phyloP scores from a whole-genome alignment of 2,888 invertebrate species.

The Stenodema calcarata region DNA sequence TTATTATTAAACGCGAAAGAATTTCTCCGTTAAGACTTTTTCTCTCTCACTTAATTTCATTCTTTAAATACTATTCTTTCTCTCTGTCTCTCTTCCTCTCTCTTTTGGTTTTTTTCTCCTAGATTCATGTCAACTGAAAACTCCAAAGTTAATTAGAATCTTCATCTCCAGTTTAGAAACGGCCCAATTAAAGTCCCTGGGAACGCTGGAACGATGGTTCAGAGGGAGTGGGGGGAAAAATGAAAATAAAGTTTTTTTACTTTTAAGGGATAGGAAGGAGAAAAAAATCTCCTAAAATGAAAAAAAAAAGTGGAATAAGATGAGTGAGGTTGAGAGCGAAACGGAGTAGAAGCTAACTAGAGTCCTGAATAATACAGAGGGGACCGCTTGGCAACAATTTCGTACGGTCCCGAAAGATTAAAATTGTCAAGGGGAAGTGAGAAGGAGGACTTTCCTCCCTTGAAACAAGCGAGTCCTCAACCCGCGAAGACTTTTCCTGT shows the following conservation, averaged over 20 bases:
- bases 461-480: not conserved
- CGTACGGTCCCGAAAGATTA: not conserved
- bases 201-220: not conserved
- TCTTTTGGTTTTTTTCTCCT: not conserved
- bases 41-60: not conserved
- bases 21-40: not conserved
- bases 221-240: not conserved
- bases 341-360: not conserved
- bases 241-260: not conserved
- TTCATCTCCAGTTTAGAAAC: slow-evolving; percentile 13
- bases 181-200: slow-evolving; percentile 16
- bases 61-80: not conserved
- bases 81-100: too few relatives aligned
- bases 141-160: slow-evolving; percentile 19
- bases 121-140: slow-evolving; percentile 6
- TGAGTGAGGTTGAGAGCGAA: not conserved
- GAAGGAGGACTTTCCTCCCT: not conserved
- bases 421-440: not conserved
- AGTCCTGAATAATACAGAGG: not conserved
- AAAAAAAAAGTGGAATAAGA: not conserved
- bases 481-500: not conserved
- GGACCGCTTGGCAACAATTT: not conserved
- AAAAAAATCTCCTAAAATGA: not conserved
- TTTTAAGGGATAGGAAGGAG: not conserved
- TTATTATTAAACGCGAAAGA: too few relatives aligned